Evolutionary conservation across 2,797 vertebrate species (phyloP).

Genomic region (Mastacembelus armatus): DNA sequence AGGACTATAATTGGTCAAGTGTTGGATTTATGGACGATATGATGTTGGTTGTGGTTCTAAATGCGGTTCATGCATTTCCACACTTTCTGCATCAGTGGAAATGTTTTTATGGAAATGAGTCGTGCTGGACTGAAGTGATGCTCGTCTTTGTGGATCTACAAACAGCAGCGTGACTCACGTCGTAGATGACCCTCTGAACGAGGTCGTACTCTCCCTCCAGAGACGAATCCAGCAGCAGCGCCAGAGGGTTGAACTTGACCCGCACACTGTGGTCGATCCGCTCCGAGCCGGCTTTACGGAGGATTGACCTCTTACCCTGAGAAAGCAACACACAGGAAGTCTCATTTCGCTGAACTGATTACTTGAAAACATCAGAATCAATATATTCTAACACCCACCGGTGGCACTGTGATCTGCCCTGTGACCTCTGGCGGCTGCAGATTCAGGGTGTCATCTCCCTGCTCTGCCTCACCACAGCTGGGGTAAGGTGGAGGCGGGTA

Average conservation of each 20-base stretch:
- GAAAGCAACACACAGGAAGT: neutral
- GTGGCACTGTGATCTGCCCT: slow-evolving; percentile 86
- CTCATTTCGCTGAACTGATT: neutral
- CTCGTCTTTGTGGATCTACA: neutral
- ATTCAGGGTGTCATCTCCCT: slow-evolving; percentile 81
- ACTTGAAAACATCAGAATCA: neutral
- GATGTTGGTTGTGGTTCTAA: too few species aligned
- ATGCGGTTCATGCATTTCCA: too few species aligned
- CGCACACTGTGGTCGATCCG: slow-evolving; percentile 85
- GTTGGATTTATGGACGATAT: neutral
- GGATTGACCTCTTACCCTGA: slow-evolving; percentile 93
- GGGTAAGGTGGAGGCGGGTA: slow-evolving; percentile 93
- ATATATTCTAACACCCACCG: slow-evolving; percentile 76
- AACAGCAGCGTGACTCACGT: slow-evolving; percentile 80
- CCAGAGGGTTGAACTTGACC: slow-evolving; percentile 94
- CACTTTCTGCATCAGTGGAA: too few species aligned
- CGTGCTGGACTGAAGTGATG: neutral
- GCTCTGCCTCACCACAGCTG: slow-evolving; percentile 80
- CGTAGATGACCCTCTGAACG: slow-evolving; percentile 97
- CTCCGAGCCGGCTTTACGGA: slow-evolving; percentile 87
- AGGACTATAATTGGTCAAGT: neutral
- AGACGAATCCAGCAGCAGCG: slow-evolving; percentile 93
- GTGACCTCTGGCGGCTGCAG: slow-evolving; percentile 91
- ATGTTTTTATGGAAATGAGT: neutral
- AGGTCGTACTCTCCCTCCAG: slow-evolving; percentile 98